Base-by-base conservation (phyloP, 2,797 vertebrate genomes). In the Chaenodraco wilsoni region DNA sequence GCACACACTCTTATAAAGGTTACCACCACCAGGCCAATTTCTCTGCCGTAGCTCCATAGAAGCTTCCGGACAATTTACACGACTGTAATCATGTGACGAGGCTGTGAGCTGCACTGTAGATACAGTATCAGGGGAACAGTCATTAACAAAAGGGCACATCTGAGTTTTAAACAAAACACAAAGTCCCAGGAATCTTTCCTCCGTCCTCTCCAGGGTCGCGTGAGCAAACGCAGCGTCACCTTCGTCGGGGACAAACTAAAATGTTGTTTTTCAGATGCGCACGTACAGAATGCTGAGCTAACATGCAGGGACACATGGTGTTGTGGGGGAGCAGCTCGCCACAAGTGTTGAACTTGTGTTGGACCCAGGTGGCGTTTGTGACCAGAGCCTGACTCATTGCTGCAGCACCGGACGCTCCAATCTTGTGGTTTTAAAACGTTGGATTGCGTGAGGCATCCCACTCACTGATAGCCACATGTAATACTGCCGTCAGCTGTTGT, bases 351-450 rank as follows among this genome's bases (percentile, higher is more conserved):
- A 76, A 74, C 78, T 78, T 72, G 76, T 78, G 76, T 76, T 61
- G 74, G 68, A 70, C 76, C 82, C 87, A 90, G 89, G 86, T 90
- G 89, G 75, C 54, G 12, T 64, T 37, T 61, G 62, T 84, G 91
- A 89, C 81, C 62, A 44, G 33, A 55, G 57, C 60, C 85, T 93
- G 88, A 93, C 70, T 93, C 92, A 92, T 61, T 37, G 45, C 73
- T 83, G 74, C 80, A 81, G 85, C 50, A 77, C 74, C 21, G 72
- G 81, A 90, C 72, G 58, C 68, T 84, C 72, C 40, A 49, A 63
- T 79, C 54, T 82, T 83, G 83, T 69, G 84, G 81, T 84, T 80
- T 76, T 37, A 37, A 69, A 79, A 84, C 68, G 17, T 67, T 62
- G 60, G 65, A 37, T 59, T 48, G 69, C n/a, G 40, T 51, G 72